Evolutionary conservation across 2,888 invertebrate genomes (phyloP).

Genomic region (Sinopyrophorus schimmeli): DNA sequence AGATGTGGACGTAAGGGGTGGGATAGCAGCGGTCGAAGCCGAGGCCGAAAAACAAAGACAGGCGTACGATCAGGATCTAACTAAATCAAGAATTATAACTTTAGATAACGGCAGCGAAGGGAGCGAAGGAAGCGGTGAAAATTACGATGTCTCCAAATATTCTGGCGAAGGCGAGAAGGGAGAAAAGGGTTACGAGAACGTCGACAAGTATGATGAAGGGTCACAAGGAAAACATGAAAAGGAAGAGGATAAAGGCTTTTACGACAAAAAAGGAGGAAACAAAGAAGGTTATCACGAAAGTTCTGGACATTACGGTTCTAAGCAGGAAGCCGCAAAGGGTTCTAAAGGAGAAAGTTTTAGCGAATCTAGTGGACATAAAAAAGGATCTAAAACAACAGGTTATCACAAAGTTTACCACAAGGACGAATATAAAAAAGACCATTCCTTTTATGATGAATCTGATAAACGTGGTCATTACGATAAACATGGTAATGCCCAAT

Average conservation of each 20-base stretch:
- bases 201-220: conserved; percentile 61
- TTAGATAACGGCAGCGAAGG: conserved; percentile 44
- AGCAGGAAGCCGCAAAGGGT: conserved; percentile 59
- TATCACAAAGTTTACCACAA: conserved; percentile 75
- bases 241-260: conserved; percentile 59
- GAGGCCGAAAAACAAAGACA: too few relatives aligned
- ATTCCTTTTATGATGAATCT: conserved; percentile 74
- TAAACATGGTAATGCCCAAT: conserved; percentile 63
- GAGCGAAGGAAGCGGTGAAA: conserved; percentile 59
- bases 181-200: conserved; percentile 60
- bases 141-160: conserved; percentile 58
- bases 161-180: conserved; percentile 61
- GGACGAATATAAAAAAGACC: conserved; percentile 78
- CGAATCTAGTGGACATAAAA: conserved; percentile 63
- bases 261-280: conserved; percentile 59
- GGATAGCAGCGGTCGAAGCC: too few relatives aligned
- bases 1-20: too few relatives aligned
- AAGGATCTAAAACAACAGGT: conserved; percentile 71
- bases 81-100: too few relatives aligned
- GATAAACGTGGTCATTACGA: conserved; percentile 68
- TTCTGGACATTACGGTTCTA: conserved; percentile 60
- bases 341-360: conserved; percentile 63
- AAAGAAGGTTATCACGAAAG: conserved; percentile 61
- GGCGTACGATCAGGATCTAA: conserved; percentile 13
- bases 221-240: conserved; percentile 61